These are phyloP conservation scores for Hydrozoanthus tunicans DNA, from an alignment of 64 coral and sea anemone genomes.

Conservation along the genomic window DNA sequence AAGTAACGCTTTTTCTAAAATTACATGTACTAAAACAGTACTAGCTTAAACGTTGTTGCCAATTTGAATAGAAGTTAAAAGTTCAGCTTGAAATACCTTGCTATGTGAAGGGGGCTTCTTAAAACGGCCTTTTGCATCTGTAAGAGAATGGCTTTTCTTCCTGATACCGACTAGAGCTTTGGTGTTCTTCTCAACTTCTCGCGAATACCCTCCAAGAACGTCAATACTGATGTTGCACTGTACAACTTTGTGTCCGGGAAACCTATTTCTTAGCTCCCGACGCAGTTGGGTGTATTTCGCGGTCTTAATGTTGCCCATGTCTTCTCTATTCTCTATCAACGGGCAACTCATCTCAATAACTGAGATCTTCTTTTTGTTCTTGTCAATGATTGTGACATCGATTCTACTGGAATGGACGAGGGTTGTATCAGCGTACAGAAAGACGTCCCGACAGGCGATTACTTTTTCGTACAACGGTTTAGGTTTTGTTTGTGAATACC, in stretches of 20 bases:
- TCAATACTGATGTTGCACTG: background rate
- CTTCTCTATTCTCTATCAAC: conserved; percentile 6
- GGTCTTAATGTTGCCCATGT: background rate
- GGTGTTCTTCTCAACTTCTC: background rate
- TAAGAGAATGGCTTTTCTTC: background rate
- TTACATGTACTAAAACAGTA: background rate
- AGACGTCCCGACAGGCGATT: background rate
- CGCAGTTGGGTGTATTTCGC: background rate
- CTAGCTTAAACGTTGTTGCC: background rate
- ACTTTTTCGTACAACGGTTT: background rate
- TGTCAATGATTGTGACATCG: conserved; percentile 19
- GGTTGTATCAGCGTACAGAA: background rate
- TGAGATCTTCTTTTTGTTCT: background rate
- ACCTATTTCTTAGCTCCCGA: background rate
- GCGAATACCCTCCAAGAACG: background rate
- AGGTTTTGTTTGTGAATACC: background rate
- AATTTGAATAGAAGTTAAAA: no score
- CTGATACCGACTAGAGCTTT: background rate
- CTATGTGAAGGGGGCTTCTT: background rate
- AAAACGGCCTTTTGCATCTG: background rate
- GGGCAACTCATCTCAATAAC: background rate
- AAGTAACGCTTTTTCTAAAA: no score
- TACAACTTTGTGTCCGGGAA: background rate
- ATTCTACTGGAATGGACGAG: background rate
- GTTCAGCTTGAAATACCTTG: background rate